These are phyloP conservation scores for Drosophila ercepeae DNA, from an alignment of 1,140 invertebrate species.

Conservation along the genomic window DNA sequence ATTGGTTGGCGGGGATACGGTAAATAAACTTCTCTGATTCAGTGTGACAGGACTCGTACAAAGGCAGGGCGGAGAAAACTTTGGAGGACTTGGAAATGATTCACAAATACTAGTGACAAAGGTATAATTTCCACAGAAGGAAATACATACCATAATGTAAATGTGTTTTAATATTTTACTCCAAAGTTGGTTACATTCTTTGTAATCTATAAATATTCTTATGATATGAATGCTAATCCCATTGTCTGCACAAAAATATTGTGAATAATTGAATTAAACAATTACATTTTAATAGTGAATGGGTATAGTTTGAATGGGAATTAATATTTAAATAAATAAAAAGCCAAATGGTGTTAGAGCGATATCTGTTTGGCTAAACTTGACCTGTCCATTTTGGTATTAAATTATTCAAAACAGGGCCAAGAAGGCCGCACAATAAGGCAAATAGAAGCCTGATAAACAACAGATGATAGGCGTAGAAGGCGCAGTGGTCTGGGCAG, in stretches of 20 bases:
- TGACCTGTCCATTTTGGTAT: constrained; percentile 46
- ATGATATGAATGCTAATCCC: too few relatives aligned
- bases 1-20: not conserved
- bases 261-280: too few relatives aligned
- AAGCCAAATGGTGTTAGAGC: not conserved
- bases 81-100: constrained; percentile 10
- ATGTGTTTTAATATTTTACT: too few relatives aligned
- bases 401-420: constrained; percentile 49
- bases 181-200: too few relatives aligned
- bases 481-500: constrained; percentile 5
- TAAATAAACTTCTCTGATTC: constrained; percentile 47
- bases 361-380: constrained; percentile 8
- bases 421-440: constrained; percentile 21
- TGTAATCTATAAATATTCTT: too few relatives aligned
- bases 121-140: not conserved
- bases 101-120: not conserved
- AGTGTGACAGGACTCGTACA: constrained; percentile 26
- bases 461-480: constrained; percentile 42
- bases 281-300: too few relatives aligned
- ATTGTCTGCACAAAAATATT: too few relatives aligned
- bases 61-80: constrained; percentile 17
- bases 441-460: constrained; percentile 27
- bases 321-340: too few relatives aligned
- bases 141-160: too few relatives aligned
- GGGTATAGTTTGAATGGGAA: too few relatives aligned